Percentiles rank a stretch among this genome's conserved stretches.
These are phyloP conservation scores for Stenichneumon culpator DNA, from an alignment of 2,888 invertebrate species.

Conservation along the genomic window DNA sequence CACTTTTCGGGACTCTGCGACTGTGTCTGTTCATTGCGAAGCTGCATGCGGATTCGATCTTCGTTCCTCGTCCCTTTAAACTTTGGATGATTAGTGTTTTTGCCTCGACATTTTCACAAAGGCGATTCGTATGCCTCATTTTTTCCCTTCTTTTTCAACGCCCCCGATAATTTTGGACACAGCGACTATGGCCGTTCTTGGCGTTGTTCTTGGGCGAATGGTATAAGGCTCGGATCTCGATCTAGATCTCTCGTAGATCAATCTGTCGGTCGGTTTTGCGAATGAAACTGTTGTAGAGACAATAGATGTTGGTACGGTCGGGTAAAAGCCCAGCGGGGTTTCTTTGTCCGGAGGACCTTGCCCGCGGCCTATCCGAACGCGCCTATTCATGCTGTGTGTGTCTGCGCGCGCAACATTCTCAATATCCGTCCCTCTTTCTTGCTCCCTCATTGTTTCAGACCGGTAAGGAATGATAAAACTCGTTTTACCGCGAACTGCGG, in stretches of 20 bases:
- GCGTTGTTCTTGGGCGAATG: background rate
- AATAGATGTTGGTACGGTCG: constrained; percentile 49
- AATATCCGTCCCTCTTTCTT: constrained; percentile 30
- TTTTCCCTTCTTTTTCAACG: background rate
- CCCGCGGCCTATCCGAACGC: constrained; percentile 55
- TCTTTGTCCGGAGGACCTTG: constrained; percentile 63
- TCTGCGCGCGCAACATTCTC: constrained; percentile 20
- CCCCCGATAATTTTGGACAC: background rate
- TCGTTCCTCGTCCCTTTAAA: constrained; percentile 35
- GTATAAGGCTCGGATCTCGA: background rate
- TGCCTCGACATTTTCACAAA: background rate
- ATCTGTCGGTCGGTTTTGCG: constrained; percentile 1
- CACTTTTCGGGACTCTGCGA: background rate
- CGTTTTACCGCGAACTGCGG: constrained; percentile 67
- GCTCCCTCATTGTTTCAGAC: constrained; percentile 68
- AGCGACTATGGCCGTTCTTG: constrained; percentile 35
- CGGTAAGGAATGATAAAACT: constrained; percentile 71
- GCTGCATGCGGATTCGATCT: constrained; percentile 55
- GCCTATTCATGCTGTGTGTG: constrained; percentile 58
- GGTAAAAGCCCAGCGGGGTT: constrained; percentile 41
- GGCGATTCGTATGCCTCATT: background rate
- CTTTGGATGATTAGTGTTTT: background rate
- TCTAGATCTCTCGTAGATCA: constrained; percentile 42
- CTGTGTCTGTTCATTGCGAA: constrained; percentile 40
- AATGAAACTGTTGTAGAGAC: constrained; percentile 11